Base-by-base conservation (phyloP, 2,797 vertebrate species). In the Hyperoplus immaculatus region DNA sequence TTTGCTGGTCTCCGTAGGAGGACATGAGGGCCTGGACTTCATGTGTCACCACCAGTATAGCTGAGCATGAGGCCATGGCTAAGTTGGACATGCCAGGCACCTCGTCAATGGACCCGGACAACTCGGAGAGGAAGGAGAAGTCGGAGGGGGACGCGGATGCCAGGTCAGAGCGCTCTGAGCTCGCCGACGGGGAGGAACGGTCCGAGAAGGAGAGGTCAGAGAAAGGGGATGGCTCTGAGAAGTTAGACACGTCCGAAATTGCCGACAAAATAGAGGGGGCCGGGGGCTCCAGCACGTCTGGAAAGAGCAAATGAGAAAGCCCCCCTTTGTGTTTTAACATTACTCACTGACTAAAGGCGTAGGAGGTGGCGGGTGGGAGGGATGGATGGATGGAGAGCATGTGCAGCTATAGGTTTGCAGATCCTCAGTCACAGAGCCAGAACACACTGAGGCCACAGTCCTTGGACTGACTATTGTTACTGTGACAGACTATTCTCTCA, bases 11-110 rank as follows among this genome's bases (percentile, higher is more conserved):
- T 77, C 72, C 56, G 2, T 16, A 98, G 97, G 97, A 97, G 89
- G 97, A 98, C 89, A 93, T 97, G 89, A 97, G 96, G 41, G 92
- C 95, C 43, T 98, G 97, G 97, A 95, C 97, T 65, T 92, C 94
- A 61, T 96, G 94, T n/a, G 93, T 98, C 87, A 91, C 94, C 10
- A 67, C 87, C 18, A 93, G 92, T 1, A 93, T 97, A 61, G 62
- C 85, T 0, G 97, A 98, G 83, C 93, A 97, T 0, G 93, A 94
- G 0, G 93, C 95, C 81, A 95, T 98, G 50, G 88, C 82, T 76
- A 96, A 94, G 74, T 97, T 95, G 95, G 94, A 96, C 69, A 95
- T 96, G 80, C 94, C 94, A 4, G 95, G 95, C 66, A 97, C 96
- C 69, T 97, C 97, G 0, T 95, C 96, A 53, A 96, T 97, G 66